A percentile compares a stretch with the other conserved stretches of the same genome.
phyloP scores from a whole-genome alignment of 2,797 vertebrate species.

The Todus mexicanus region DNA sequence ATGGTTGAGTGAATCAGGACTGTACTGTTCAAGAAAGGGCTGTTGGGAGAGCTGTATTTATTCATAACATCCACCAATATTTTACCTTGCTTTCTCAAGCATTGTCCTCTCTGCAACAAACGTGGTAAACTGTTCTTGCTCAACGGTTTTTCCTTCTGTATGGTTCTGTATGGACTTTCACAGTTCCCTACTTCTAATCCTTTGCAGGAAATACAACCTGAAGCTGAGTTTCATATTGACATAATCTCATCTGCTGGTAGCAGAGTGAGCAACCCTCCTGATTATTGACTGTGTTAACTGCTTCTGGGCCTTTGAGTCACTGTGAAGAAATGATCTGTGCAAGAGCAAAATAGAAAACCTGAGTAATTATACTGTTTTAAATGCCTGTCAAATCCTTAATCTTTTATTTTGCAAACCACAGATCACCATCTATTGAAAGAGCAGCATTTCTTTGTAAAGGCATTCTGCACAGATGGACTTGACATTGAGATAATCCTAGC shows the following conservation, averaged over 20 bases:
- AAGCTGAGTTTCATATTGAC: background rate
- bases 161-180: background rate
- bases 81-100: background rate
- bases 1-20: constrained; percentile 10
- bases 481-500: background rate
- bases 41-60: background rate
- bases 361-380: background rate
- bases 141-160: background rate
- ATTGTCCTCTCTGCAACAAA: background rate
- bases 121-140: background rate
- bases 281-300: background rate
- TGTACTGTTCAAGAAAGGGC: background rate
- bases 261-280: background rate
- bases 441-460: background rate
- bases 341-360: background rate
- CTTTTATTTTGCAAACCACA: background rate
- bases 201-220: background rate
- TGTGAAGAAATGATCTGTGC: background rate
- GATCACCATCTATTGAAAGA: background rate
- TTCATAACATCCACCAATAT: background rate
- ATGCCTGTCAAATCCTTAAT: background rate
- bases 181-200: background rate
- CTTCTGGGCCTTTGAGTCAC: background rate
- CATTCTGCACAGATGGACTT: background rate
- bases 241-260: background rate